A percentile compares a stretch with the other conserved stretches of the same genome.
These are phyloP conservation scores for Echinarachnius parma DNA, from an alignment of 53 echinoderm and acorn worm species.

Conservation along the genomic window DNA sequence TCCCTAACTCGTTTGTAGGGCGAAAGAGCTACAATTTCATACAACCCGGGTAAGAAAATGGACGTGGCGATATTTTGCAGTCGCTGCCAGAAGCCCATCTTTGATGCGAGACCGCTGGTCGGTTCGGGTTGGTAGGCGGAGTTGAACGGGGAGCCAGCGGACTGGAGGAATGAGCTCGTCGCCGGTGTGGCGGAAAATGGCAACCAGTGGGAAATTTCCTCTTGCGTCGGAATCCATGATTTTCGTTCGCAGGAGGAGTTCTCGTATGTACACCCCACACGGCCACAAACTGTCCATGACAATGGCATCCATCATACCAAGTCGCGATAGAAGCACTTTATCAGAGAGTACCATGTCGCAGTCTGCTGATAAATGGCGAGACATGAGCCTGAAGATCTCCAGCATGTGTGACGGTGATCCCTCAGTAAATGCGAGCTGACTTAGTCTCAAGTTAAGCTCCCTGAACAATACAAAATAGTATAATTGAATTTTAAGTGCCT, in stretches of 20 bases:
- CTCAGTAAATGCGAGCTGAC: slow-evolving; percentile 1
- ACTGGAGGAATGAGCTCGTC: not conserved
- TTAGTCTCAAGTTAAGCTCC: not conserved
- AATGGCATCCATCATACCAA: slow-evolving; percentile 6
- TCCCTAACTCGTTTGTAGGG: too few species aligned
- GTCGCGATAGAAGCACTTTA: not conserved
- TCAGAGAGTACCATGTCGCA: not conserved
- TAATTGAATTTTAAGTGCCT: too few species aligned
- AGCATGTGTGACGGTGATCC: too few species aligned
- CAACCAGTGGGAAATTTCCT: slow-evolving; percentile 7
- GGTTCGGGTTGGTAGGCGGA: slow-evolving; percentile 54
- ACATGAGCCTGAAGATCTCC: not conserved
- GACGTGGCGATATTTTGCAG: slow-evolving; percentile 39
- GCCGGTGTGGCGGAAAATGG: slow-evolving; percentile 3
- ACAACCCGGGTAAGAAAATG: too few species aligned
- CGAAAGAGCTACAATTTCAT: too few species aligned
- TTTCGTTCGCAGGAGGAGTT: too few species aligned
- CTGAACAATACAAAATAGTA: too few species aligned
- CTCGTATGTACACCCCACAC: slow-evolving; percentile 22
- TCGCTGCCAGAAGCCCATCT: slow-evolving; percentile 50
- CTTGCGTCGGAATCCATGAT: too few species aligned
- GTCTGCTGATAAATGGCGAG: not conserved
- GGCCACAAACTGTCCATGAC: slow-evolving; percentile 24
- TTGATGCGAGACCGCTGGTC: slow-evolving; percentile 29
- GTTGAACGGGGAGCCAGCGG: slow-evolving; percentile 24